Base-by-base conservation (phyloP, 2,113 vertebrate genomes). In the Xenotilapia longispinis region DNA sequence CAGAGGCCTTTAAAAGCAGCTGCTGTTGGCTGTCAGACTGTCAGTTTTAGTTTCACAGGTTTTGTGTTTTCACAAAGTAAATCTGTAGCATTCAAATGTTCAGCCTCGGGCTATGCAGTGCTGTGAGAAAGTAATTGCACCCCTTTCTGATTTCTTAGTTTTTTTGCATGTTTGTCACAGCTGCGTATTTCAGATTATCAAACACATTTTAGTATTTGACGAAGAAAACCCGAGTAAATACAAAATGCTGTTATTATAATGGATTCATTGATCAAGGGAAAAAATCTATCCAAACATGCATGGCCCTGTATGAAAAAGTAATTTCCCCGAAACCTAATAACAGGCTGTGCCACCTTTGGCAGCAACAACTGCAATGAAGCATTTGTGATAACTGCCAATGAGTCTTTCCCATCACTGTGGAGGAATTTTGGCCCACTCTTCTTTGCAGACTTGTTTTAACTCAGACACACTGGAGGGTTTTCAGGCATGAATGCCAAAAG, bases 301-400 rank as follows among this genome's bases (percentile, higher is more conserved):
- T 36, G 58, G 31, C 2, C 17, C 17, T 36, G 31, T n/a, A n/a
- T 63, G 1, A 63, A 63, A 36, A 63, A 63, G 31, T 36, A 0
- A 63, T 63, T 63, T 36, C 17, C 17, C 58, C 0, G 2, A 36
- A 63, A n/a, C 31, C 17, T 36, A 63, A 36, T 36, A 36, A n/a
- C 31, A 36, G 58, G 31, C 1, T 19, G 58, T 63, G 28, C 15
- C 9, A 1, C 58, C 1, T 19, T 63, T 63, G 58, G 17, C 58
- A 36, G 31, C 58, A 5, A 36, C 17, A 63, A 63, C 17, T 12
- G 31, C 31, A 63, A n/a, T 63, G 9, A 63, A 63, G 31, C 4
- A 1, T 63, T 63, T 36, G 58, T 63, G 17, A 5, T 63, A 63
- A 19, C 58, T 63, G 58, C 9, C 31, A 63, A 36, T 12, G 58